Evolutionary conservation across 2,797 vertebrate genomes (phyloP).

Genomic region (Characodon lateralis): DNA sequence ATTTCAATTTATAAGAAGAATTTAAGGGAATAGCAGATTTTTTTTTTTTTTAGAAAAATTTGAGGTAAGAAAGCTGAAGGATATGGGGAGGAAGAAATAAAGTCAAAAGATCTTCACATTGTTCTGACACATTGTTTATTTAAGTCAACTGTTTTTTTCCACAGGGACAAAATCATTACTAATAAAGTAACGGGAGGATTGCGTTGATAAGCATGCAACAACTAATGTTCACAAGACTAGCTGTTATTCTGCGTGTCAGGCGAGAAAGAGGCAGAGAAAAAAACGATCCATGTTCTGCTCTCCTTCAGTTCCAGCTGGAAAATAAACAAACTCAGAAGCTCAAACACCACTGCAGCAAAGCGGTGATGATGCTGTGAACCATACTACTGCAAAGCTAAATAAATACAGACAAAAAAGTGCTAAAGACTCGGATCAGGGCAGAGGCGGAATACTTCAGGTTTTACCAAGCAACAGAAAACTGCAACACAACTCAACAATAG

Average conservation of each 20-base stretch:
- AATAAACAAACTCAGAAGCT: slow-evolving; percentile 38
- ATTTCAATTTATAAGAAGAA: neutral
- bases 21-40: neutral
- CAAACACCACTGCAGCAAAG: slow-evolving; percentile 55
- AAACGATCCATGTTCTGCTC: slow-evolving; percentile 17
- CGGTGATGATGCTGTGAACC: slow-evolving; percentile 47
- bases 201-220: slow-evolving; percentile 78
- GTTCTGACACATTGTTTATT: slow-evolving; percentile 80
- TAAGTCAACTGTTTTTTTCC: slow-evolving; percentile 69
- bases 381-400: slow-evolving; percentile 72
- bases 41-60: neutral
- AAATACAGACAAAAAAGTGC: slow-evolving; percentile 75
- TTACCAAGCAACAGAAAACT: slow-evolving; percentile 36
- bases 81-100: neutral
- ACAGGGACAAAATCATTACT: slow-evolving; percentile 69
- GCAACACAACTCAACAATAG: slow-evolving; percentile 66
- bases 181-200: slow-evolving; percentile 66
- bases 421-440: slow-evolving; percentile 63
- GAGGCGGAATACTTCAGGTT: slow-evolving; percentile 56
- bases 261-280: slow-evolving; percentile 34
- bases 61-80: neutral
- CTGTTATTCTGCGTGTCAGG: slow-evolving; percentile 35
- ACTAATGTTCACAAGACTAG: slow-evolving; percentile 76
- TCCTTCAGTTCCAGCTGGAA: slow-evolving; percentile 32
- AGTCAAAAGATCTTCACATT: slow-evolving; percentile 33